Conservation (phyloP, 2,888 invertebrate genomes). For the Orthosia gracilis region DNA sequence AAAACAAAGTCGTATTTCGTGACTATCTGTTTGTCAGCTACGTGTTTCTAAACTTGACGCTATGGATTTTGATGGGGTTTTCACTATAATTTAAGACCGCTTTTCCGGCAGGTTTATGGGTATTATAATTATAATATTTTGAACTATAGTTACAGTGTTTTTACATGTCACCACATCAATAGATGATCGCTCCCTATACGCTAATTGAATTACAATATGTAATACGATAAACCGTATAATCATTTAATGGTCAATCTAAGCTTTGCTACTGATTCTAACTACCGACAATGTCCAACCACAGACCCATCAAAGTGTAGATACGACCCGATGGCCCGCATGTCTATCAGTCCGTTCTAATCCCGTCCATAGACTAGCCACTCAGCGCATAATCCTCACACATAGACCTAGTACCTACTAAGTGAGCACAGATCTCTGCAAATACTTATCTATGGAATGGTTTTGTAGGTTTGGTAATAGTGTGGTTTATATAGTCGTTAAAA, state of each 20-base stretch:
- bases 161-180: too few species aligned
- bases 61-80: neutral
- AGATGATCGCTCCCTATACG: neutral
- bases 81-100: too few species aligned
- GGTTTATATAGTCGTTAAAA: neutral
- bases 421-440: constrained; percentile 48
- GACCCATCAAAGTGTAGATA: constrained; percentile 42
- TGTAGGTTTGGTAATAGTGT: neutral
- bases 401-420: constrained; percentile 40
- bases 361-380: constrained; percentile 55
- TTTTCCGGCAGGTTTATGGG: neutral
- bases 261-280: constrained; percentile 27
- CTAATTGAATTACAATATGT: neutral
- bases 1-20: too few species aligned
- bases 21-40: neutral
- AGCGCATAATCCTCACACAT: constrained; percentile 55
- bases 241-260: neutral
- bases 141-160: too few species aligned
- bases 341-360: constrained; percentile 62
- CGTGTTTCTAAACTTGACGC: neutral
- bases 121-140: too few species aligned
- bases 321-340: constrained; percentile 56
- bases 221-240: neutral
- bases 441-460: constrained; percentile 15
- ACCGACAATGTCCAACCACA: constrained; percentile 17